Evolutionary conservation across 2,888 invertebrate species (phyloP).

Genomic region (Spilarctia lutea): DNA sequence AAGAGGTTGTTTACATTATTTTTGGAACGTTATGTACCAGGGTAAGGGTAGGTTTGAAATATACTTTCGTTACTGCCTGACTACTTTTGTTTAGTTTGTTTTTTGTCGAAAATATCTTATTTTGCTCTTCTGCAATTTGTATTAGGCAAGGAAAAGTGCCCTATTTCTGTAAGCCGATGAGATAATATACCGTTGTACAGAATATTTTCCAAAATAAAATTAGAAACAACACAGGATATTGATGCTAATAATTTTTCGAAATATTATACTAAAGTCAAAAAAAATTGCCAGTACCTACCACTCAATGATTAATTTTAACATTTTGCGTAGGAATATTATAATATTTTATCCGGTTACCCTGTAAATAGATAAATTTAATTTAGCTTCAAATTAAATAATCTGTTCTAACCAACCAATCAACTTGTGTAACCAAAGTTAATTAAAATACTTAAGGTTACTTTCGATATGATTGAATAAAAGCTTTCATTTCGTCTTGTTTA

Average conservation of each 20-base stretch:
- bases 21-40: not conserved
- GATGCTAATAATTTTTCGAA: too few species aligned
- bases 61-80: not conserved
- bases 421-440: not conserved
- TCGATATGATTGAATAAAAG: not conserved
- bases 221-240: too few species aligned
- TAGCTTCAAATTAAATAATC: not conserved
- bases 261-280: too few species aligned
- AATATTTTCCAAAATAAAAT: too few species aligned
- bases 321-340: too few species aligned
- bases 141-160: not conserved
- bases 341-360: too few species aligned
- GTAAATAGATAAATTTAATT: too few species aligned
- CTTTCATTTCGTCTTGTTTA: constrained; percentile 15
- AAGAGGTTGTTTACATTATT: not conserved
- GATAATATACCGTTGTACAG: too few species aligned
- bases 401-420: not conserved
- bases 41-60: not conserved
- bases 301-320: too few species aligned
- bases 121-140: not conserved
- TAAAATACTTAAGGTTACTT: not conserved
- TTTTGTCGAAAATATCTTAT: not conserved
- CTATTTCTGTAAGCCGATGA: too few species aligned
- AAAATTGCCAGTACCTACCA: too few species aligned
- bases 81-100: not conserved